These are phyloP conservation scores for Oligia fasciuncula DNA, from an alignment of 2,888 invertebrate genomes.

Conservation along the genomic window DNA sequence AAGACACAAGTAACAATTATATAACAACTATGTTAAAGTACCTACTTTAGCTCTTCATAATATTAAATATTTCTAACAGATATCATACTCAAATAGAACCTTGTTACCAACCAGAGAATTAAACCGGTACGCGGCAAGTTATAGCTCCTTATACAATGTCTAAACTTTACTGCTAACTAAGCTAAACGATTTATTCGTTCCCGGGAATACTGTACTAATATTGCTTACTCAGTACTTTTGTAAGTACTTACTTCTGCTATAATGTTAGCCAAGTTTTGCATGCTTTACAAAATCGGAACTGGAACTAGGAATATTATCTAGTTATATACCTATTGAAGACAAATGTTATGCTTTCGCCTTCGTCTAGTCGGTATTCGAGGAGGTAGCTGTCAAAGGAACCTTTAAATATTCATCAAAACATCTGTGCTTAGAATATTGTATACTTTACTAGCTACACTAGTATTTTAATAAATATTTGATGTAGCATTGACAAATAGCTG, in stretches of 20 bases:
- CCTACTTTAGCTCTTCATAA: neutral
- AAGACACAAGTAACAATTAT: too few species aligned
- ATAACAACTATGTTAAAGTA: too few species aligned
- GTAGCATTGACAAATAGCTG: conserved; percentile 15
- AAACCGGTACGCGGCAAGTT: conserved; percentile 34
- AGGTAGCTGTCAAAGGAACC: neutral
- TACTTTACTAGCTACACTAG: neutral
- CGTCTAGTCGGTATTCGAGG: neutral
- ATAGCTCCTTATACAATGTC: conserved; percentile 38
- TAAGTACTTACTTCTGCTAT: neutral
- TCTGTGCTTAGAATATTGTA: neutral
- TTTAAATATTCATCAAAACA: neutral
- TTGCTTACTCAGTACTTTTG: conserved; percentile 28
- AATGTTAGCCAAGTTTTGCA: conserved; percentile 24
- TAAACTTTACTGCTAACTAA: conserved; percentile 56
- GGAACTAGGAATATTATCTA: neutral
- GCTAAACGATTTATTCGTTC: conserved; percentile 63
- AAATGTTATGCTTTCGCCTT: neutral
- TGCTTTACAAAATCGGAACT: neutral
- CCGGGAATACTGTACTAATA: conserved; percentile 7
- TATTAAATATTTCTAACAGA: neutral
- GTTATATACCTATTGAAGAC: too few species aligned
- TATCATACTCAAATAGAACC: conserved; percentile 13
- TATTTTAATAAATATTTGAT: neutral
- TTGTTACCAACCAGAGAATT: conserved; percentile 10